Percentiles rank a stretch among this genome's conserved stretches.
Conservation (phyloP, 1,140 invertebrate species). For the Neocloeon triangulifer region DNA sequence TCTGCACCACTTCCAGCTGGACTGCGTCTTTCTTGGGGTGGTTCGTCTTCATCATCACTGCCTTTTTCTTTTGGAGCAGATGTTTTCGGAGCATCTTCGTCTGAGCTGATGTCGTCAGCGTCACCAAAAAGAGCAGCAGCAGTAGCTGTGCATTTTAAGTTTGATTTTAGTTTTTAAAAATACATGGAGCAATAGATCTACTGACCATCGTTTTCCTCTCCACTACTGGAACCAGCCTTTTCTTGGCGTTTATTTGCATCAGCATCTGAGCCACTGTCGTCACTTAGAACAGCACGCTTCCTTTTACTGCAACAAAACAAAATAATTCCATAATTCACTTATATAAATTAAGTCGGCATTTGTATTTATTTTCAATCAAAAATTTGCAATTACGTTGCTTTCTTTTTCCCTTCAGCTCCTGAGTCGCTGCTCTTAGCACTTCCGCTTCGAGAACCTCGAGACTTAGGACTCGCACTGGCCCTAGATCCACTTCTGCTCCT, state of each 20-base stretch:
- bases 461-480: no score
- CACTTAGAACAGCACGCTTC: constrained; percentile 12
- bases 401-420: no score
- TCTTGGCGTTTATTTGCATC: constrained; percentile 18
- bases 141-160: constrained; percentile 24
- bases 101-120: constrained; percentile 73
- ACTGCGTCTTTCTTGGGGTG: constrained; percentile 12
- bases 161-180: not conserved
- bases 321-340: constrained; percentile 3
- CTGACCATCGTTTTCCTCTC: constrained; percentile 16
- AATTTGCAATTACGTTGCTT: no score
- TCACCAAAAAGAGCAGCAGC: constrained; percentile 79
- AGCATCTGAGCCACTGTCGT: constrained; percentile 15
- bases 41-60: constrained; percentile 13
- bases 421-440: no score
- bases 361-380: constrained; percentile 1
- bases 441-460: no score
- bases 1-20: constrained; percentile 9
- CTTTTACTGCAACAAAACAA: constrained; percentile 10
- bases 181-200: constrained; percentile 4
- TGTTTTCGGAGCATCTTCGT: constrained; percentile 39
- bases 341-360: constrained; percentile 4
- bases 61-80: constrained; percentile 17
- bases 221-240: constrained; percentile 25
- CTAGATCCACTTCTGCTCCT: no score